Evolutionary conservation across 2,797 vertebrate species (phyloP).

Genomic region (Holocentrus rufus): DNA sequence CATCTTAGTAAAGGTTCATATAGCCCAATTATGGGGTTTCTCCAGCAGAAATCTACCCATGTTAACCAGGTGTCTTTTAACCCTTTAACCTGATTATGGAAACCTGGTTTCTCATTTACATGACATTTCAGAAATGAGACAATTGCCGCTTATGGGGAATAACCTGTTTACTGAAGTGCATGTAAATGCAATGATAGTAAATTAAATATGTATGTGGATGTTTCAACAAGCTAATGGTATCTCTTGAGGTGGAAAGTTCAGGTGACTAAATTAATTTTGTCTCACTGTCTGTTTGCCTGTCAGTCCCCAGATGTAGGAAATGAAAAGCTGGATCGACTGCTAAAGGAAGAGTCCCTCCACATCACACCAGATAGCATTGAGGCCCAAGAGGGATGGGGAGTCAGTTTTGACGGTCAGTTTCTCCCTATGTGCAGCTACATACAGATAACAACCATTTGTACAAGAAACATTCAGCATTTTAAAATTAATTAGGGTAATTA

Average conservation of each 20-base stretch:
- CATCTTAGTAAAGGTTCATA: too few relatives aligned
- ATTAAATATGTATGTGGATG: neutral
- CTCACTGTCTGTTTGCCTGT: slow-evolving; percentile 1
- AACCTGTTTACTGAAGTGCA: too few relatives aligned
- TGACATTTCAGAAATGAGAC: too few relatives aligned
- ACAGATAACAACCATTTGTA: neutral
- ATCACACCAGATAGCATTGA: slow-evolving; percentile 53
- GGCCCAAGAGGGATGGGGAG: slow-evolving; percentile 71
- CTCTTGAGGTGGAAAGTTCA: neutral
- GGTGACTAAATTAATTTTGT: neutral
- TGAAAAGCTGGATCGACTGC: slow-evolving; percentile 67
- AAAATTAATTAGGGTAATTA: neutral
- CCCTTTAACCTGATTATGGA: too few relatives aligned
- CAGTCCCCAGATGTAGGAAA: slow-evolving; percentile 61
- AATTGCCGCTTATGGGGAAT: too few relatives aligned
- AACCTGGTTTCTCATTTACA: too few relatives aligned
- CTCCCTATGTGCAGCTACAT: neutral
- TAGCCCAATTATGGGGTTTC: too few relatives aligned
- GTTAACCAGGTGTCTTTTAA: too few relatives aligned
- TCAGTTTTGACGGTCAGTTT: slow-evolving; percentile 74
- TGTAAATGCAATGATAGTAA: too few relatives aligned
- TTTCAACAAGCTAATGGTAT: neutral
- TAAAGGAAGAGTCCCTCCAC: slow-evolving; percentile 77
- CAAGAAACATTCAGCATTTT: neutral
- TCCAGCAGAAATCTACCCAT: too few relatives aligned